Percentiles rank a stretch among this genome's conserved stretches.
These are phyloP conservation scores for Mycetomoellerius zeteki DNA, from an alignment of 1,140 invertebrate species.

Conservation along the genomic window DNA sequence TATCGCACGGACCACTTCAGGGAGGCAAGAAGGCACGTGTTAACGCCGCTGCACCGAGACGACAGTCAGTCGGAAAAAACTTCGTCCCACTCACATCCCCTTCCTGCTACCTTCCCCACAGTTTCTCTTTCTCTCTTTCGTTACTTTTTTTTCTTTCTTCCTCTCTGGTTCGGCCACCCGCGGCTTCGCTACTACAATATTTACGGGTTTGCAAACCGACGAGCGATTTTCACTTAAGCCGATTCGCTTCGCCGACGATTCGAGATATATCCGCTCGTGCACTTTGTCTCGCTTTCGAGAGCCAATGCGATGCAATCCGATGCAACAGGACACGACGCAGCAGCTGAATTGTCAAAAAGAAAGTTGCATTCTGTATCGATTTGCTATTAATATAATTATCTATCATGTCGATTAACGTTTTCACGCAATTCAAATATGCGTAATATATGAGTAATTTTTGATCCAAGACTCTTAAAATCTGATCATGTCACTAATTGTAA, in stretches of 20 bases:
- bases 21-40: conserved; percentile 72
- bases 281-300: conserved; percentile 71
- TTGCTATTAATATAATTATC: background rate
- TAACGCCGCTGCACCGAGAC: conserved; percentile 62
- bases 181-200: conserved; percentile 71
- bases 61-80: conserved; percentile 65
- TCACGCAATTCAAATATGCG: background rate
- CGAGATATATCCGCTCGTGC: conserved; percentile 70
- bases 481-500: background rate
- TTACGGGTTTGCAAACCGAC: conserved; percentile 79
- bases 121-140: conserved; percentile 65
- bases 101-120: conserved; percentile 55
- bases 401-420: background rate
- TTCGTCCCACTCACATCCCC: conserved; percentile 56
- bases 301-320: background rate
- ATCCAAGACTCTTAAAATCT: background rate
- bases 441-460: background rate
- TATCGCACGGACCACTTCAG: conserved; percentile 76
- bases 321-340: background rate
- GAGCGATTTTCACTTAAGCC: conserved; percentile 73
- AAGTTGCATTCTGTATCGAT: conserved; percentile 1
- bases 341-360: background rate
- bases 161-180: conserved; percentile 47
- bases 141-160: conserved; percentile 36
- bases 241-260: conserved; percentile 77